Evolutionary conservation across 2,113 vertebrate species (phyloP).

Genomic region (Microtus pennsylvanicus): DNA sequence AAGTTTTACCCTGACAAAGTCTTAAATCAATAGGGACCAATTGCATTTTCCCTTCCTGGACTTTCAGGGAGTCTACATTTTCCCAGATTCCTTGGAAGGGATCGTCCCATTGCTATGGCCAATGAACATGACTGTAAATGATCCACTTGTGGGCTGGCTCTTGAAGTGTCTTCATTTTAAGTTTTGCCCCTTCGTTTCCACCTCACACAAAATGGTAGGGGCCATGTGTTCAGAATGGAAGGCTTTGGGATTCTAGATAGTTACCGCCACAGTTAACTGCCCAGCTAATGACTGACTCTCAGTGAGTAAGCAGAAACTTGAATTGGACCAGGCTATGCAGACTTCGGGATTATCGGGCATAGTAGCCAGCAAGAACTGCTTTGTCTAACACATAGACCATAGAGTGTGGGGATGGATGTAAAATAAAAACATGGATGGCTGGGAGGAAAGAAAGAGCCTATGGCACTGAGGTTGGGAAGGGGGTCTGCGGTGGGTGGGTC

Average conservation of each 20-base stretch:
- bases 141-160: background rate
- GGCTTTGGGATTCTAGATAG: background rate
- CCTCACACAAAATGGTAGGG: background rate
- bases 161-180: conserved; percentile 7
- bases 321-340: background rate
- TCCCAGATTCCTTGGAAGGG: background rate
- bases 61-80: background rate
- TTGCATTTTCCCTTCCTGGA: background rate
- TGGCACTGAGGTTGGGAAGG: background rate
- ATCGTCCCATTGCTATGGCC: background rate
- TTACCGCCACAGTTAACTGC: background rate
- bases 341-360: background rate
- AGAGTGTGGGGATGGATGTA: background rate
- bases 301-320: background rate
- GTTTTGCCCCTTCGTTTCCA: background rate
- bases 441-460: background rate
- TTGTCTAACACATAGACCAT: background rate
- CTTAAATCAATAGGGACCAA: background rate
- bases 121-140: background rate
- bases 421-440: background rate
- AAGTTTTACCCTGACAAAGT: background rate
- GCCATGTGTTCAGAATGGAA: background rate
- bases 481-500: background rate
- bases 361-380: background rate
- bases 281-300: background rate